phyloP scores from a whole-genome alignment of 2,888 invertebrate species.

The Lucinisca nassula region DNA sequence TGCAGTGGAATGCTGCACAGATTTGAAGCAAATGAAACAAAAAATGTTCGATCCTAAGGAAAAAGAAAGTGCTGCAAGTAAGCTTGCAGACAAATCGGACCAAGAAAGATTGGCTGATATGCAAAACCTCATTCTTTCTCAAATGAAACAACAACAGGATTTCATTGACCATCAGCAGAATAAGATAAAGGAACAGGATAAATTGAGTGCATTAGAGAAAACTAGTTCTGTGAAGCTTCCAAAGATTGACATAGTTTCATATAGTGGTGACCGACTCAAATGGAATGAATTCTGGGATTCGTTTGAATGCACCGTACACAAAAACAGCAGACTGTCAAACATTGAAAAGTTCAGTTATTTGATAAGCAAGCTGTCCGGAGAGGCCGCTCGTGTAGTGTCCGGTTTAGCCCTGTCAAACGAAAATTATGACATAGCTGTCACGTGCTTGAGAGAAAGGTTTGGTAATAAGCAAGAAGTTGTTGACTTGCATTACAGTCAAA shows the following conservation, averaged over 20 bases:
- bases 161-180: neutral
- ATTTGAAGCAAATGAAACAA: neutral
- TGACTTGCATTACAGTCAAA: constrained; percentile 38
- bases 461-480: constrained; percentile 39
- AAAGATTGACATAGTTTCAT: neutral
- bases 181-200: neutral
- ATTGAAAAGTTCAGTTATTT: constrained; percentile 50
- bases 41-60: too few relatives aligned
- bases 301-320: constrained; percentile 34
- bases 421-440: constrained; percentile 35
- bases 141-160: neutral
- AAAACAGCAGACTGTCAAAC: constrained; percentile 7
- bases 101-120: neutral
- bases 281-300: neutral
- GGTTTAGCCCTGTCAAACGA: constrained; percentile 45
- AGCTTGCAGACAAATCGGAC: too few relatives aligned
- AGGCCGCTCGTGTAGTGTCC: constrained; percentile 28
- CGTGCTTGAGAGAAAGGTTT: constrained; percentile 32
- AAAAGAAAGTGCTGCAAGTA: too few relatives aligned
- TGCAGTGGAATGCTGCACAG: neutral
- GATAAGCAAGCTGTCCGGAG: constrained; percentile 34
- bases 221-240: neutral
- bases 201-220: neutral
- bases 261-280: neutral
- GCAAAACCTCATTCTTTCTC: neutral